Base-by-base conservation (phyloP, 2,888 invertebrate genomes). In the Phortica magna region DNA sequence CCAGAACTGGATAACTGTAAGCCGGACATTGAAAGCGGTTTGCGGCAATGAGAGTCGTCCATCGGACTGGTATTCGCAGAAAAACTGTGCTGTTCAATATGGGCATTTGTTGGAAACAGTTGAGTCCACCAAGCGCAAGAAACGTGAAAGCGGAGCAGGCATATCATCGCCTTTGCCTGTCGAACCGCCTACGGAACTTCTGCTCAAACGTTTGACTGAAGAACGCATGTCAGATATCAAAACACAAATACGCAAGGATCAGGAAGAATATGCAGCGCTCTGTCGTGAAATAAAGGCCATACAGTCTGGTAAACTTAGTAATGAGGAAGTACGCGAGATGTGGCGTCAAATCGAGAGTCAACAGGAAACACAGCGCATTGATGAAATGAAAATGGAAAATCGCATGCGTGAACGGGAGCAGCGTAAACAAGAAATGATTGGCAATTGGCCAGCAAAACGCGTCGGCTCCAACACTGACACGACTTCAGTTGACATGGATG, bases 11-110 rank as follows among this genome's bases (percentile, higher is more conserved):
- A 96, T 82, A 95, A 95, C 14, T 93, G 95, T 65, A 14, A 89
- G 82, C 43, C 88, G 86, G 57, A 84, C 84, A 1, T 91, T 98
- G 10, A 96, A 96, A 91, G 94, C 95, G 0, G 94, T 96, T 75
- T 95, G 95, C 5, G 94, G 95, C 14, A 85, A 83, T 73, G 82
- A 74, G 53, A 71, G 76, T 9, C 84, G 91, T 43, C 90, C 91
- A 67, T 79, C 94, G 0, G 98, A 98, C 90, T 98, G 98, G 98
- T 98, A 97, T 89, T 97, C 97, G 0, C 97, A 97, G 89, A 96
- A 96, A 91, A 95, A 95, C 82, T 98, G 98, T 92, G 98, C 98
- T 0, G 94, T 96, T 0, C 98, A 98, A 88, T 98, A 98, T 91
- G 95, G 96, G 95, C 0, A 92, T 93, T 0, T 98, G 96, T 89